Conservation (phyloP, 2,113 vertebrate species). For the Leptosomus discolor region DNA sequence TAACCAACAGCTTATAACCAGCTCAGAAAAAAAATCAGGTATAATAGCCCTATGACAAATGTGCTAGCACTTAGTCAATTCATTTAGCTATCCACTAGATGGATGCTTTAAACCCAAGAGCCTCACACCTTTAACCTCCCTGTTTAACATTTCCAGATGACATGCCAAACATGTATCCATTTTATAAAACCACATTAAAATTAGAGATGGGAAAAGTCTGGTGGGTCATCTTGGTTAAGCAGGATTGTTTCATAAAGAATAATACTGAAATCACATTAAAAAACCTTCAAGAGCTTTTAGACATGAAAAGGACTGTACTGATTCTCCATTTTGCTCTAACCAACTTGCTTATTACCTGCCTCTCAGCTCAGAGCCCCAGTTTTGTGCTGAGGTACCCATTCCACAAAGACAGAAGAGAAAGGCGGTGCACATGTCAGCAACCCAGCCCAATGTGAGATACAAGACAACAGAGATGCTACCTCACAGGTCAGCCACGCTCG, state of each 20-base stretch:
- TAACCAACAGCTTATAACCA: constrained; percentile 33
- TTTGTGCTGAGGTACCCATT: not conserved
- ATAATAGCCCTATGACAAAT: constrained; percentile 44
- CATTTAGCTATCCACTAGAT: constrained; percentile 10
- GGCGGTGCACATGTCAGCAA: not conserved
- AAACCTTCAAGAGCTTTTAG: not conserved
- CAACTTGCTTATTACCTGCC: not conserved
- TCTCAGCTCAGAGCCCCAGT: not conserved
- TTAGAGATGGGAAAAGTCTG: not conserved
- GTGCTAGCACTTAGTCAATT: not conserved
- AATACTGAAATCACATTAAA: not conserved
- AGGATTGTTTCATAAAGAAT: not conserved
- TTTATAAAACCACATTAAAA: constrained; percentile 33
- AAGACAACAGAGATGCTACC: not conserved
- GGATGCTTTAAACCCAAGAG: constrained; percentile 1
- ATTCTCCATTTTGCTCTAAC: not conserved
- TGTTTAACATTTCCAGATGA: constrained; percentile 23
- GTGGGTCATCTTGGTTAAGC: not conserved
- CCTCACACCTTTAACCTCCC: constrained; percentile 19
- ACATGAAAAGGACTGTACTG: not conserved
- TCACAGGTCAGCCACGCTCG: not conserved
- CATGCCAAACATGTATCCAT: not conserved
- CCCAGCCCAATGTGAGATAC: not conserved
- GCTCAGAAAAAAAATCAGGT: constrained; percentile 1
- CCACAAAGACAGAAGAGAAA: not conserved